A percentile compares a stretch with the other conserved stretches of the same genome.
phyloP scores from a whole-genome alignment of 2,113 vertebrate genomes.

The Zapus hudsonius region DNA sequence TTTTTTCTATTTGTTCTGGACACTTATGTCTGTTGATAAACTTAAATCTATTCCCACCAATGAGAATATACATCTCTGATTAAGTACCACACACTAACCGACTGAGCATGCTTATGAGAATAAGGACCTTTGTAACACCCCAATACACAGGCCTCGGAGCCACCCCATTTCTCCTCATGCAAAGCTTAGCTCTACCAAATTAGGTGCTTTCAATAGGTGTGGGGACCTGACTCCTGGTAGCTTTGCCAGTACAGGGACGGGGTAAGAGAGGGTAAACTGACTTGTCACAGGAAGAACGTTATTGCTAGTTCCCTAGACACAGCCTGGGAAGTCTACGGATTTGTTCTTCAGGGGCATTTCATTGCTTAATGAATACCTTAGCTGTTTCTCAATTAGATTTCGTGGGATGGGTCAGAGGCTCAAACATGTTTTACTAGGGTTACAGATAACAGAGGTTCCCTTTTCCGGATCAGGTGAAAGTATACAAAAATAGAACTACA shows the following conservation, averaged over 20 bases:
- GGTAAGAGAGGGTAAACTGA: neutral
- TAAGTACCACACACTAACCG: too few species aligned
- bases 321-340: neutral
- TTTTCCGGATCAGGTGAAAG: neutral
- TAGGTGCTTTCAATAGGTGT: neutral
- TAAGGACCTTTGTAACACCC: fast-evolving
- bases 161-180: neutral
- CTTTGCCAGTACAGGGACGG: neutral
- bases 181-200: neutral
- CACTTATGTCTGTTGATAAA: neutral
- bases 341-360: slow-evolving; percentile 31
- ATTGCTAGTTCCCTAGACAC: neutral
- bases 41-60: neutral
- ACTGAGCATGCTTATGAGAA: neutral
- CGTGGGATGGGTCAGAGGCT: neutral
- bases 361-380: slow-evolving; percentile 18
- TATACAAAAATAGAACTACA: neutral
- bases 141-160: neutral
- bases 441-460: neutral
- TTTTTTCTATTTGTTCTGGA: slow-evolving; percentile 50
- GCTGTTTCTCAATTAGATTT: slow-evolving; percentile 28
- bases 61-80: neutral
- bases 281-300: neutral
- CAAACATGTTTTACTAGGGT: neutral
- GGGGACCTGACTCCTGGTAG: neutral